phyloP scores from a whole-genome alignment of 2,888 invertebrate genomes.

The Melangyna quadrimaculata region DNA sequence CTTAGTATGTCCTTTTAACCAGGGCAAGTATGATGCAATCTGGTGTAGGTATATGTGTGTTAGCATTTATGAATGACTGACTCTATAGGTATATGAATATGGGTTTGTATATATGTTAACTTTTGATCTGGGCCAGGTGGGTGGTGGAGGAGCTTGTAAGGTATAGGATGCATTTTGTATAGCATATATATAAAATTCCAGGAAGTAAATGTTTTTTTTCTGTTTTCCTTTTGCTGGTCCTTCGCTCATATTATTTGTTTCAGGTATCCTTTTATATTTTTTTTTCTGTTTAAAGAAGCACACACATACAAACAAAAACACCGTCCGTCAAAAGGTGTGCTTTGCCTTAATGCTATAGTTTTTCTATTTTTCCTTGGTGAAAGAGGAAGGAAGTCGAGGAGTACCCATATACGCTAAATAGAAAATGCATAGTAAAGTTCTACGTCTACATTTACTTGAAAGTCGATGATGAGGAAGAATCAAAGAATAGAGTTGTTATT shows the following conservation, averaged over 20 bases:
- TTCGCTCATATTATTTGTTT: constrained; percentile 17
- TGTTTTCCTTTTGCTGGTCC: not conserved
- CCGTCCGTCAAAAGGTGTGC: constrained; percentile 1
- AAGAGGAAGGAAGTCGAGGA: constrained; percentile 62
- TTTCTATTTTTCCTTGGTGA: not conserved
- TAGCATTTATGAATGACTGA: constrained; percentile 68
- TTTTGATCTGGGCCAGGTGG: constrained; percentile 70
- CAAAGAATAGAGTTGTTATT: constrained; percentile 1
- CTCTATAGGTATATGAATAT: constrained; percentile 3
- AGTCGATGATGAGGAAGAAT: constrained; percentile 58
- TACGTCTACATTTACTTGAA: constrained; percentile 47
- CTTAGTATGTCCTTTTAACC: constrained; percentile 62
- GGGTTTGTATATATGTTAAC: not conserved
- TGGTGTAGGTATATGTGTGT: constrained; percentile 31
- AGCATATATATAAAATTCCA: constrained; percentile 55
- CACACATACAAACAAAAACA: not conserved
- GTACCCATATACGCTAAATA: not conserved
- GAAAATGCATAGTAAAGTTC: not conserved
- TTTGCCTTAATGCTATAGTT: not conserved
- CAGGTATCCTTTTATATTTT: constrained; percentile 52
- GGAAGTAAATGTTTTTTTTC: constrained; percentile 57
- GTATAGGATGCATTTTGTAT: constrained; percentile 22
- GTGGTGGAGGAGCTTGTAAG: constrained; percentile 24
- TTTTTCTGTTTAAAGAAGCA: constrained; percentile 47
- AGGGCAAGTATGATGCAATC: constrained; percentile 72